Percentiles rank a stretch among this genome's conserved stretches.
These are phyloP conservation scores for Crossocerus cetratus DNA, from an alignment of 2,888 invertebrate species.

Conservation along the genomic window DNA sequence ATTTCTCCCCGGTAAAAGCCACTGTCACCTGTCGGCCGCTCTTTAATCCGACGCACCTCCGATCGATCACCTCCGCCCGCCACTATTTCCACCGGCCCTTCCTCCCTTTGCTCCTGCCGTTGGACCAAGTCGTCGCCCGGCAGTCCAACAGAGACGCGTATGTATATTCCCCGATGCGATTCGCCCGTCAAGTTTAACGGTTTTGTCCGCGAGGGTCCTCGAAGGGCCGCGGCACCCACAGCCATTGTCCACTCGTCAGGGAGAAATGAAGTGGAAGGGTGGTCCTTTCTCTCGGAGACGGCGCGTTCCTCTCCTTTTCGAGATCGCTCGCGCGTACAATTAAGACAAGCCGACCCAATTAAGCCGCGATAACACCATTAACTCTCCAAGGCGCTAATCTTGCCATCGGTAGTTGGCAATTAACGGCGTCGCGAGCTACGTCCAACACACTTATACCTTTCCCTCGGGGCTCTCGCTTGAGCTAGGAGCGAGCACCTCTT, in stretches of 20 bases:
- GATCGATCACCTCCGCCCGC: conserved; percentile 45
- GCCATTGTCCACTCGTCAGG: too few species aligned
- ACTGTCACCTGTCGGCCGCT: conserved; percentile 60
- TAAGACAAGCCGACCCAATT: conserved; percentile 5
- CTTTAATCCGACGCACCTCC: conserved; percentile 58
- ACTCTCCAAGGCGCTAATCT: neutral
- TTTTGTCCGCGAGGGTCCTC: too few species aligned
- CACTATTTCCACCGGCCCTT: conserved; percentile 32
- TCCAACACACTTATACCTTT: neutral
- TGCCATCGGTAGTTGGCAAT: neutral
- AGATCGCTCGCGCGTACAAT: conserved; percentile 1
- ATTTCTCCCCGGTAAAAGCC: conserved; percentile 61
- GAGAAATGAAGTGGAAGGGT: too few species aligned
- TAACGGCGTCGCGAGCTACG: neutral
- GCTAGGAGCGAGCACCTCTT: neutral
- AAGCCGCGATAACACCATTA: conserved; percentile 3
- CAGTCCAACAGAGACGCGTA: too few species aligned
- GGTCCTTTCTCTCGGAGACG: too few species aligned
- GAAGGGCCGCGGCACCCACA: too few species aligned
- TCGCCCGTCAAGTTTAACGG: too few species aligned
- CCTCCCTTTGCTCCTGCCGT: neutral
- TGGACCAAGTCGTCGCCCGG: too few species aligned
- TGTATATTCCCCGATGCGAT: too few species aligned
- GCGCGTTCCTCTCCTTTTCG: neutral
- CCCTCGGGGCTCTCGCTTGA: neutral